phyloP scores from a whole-genome alignment of 2,797 vertebrate genomes.

The Sebastes itinus region DNA sequence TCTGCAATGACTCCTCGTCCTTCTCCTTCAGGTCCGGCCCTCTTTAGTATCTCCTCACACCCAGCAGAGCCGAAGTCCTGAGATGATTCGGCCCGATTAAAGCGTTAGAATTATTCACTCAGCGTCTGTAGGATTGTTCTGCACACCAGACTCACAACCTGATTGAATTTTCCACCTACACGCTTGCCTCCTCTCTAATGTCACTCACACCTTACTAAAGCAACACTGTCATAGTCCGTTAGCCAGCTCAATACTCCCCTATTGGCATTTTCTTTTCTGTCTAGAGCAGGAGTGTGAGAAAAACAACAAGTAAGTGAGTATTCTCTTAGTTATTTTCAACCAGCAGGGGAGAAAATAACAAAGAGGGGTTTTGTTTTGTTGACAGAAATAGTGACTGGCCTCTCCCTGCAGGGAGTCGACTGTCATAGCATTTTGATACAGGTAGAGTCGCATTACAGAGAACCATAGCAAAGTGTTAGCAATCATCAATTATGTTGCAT shows the following conservation, averaged over 20 bases:
- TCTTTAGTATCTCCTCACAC: constrained; percentile 19
- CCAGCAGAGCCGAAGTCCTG: constrained; percentile 19
- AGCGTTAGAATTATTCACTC: constrained; percentile 56
- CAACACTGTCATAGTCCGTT: constrained; percentile 55
- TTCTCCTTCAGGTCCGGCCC: constrained; percentile 4
- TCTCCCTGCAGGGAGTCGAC: constrained; percentile 41
- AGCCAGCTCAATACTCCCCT: constrained; percentile 56
- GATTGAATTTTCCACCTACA: constrained; percentile 65
- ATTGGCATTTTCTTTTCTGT: constrained; percentile 53
- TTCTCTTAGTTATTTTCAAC: constrained; percentile 55
- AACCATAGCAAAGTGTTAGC: constrained; percentile 30
- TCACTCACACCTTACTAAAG: constrained; percentile 60
- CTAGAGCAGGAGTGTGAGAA: constrained; percentile 18
- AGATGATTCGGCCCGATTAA: constrained; percentile 46
- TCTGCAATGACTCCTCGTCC: constrained; percentile 3
- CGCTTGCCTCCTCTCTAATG: constrained; percentile 50
- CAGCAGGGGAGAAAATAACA: constrained; percentile 47
- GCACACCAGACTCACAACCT: constrained; percentile 44
- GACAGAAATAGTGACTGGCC: constrained; percentile 52
- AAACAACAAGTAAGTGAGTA: constrained; percentile 24
- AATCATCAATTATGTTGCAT: constrained; percentile 60
- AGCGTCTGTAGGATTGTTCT: constrained; percentile 35
- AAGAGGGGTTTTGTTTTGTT: constrained; percentile 57
- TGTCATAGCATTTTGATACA: constrained; percentile 46
- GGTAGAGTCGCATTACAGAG: constrained; percentile 24